Percentiles rank a stretch among this genome's conserved stretches.
These are phyloP conservation scores for Eupithecia subumbrata DNA, from an alignment of 2,888 invertebrate species.

Conservation along the genomic window DNA sequence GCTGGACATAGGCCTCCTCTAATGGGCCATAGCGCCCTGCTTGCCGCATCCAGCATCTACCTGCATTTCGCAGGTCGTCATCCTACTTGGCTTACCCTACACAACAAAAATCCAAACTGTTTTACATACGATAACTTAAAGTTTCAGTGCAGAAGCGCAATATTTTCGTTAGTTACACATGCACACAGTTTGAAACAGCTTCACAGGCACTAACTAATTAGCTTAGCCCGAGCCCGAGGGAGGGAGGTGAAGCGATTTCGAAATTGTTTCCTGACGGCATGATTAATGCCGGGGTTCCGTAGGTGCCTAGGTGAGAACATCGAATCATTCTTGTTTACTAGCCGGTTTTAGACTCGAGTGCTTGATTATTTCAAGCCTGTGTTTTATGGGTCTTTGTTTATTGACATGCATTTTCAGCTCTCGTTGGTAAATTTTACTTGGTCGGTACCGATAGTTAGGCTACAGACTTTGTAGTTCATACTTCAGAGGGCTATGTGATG, in stretches of 20 bases:
- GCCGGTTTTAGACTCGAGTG: slow-evolving; percentile 10
- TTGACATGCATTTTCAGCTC: slow-evolving; percentile 6
- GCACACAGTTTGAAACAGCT: slow-evolving; percentile 16
- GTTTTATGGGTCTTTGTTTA: neutral
- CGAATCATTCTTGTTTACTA: slow-evolving; percentile 26
- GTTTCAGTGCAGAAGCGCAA: slow-evolving; percentile 8
- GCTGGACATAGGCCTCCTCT: too few species aligned
- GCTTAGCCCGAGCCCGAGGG: slow-evolving; percentile 30
- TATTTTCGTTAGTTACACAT: slow-evolving; percentile 13
- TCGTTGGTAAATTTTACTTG: neutral
- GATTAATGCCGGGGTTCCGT: slow-evolving; percentile 30
- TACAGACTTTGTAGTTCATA: neutral
- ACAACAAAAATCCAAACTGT: slow-evolving; percentile 3
- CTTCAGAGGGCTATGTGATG: slow-evolving; percentile 1
- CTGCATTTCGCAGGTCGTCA: too few species aligned
- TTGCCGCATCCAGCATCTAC: too few species aligned
- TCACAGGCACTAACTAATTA: slow-evolving; percentile 31
- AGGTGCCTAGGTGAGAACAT: slow-evolving; percentile 26
- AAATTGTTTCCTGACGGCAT: slow-evolving; percentile 36
- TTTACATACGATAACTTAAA: neutral
- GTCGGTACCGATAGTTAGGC: neutral
- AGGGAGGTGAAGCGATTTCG: slow-evolving; percentile 30
- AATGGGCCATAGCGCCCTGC: too few species aligned
- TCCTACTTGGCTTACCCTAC: neutral
- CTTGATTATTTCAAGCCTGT: slow-evolving; percentile 9